Percentiles rank a stretch among this genome's conserved stretches.
Evolutionary conservation across 2,797 vertebrate species (phyloP).

Genomic region (Ctenochaetus hawaiiensis): DNA sequence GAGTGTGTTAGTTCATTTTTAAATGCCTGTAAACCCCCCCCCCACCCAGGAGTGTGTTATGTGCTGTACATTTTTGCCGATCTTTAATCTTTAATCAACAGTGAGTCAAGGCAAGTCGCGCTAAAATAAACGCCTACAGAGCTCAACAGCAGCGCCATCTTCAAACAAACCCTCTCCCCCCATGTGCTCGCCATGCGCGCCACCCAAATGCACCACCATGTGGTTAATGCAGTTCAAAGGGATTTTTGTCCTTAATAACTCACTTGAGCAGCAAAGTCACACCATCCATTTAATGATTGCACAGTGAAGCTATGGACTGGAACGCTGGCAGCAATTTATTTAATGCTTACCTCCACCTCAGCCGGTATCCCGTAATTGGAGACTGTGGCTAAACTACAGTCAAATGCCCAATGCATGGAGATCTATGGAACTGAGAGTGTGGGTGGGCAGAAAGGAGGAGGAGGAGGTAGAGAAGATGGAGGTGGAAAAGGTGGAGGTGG

Average conservation of each 20-base stretch:
- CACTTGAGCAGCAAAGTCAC: constrained; percentile 58
- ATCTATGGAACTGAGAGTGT: constrained; percentile 43
- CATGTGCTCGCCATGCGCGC: constrained; percentile 68
- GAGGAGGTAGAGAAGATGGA: constrained; percentile 39
- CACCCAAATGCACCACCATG: constrained; percentile 28
- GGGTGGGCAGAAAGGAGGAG: constrained; percentile 47
- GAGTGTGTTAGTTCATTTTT: neutral
- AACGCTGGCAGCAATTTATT: constrained; percentile 67
- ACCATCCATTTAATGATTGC: constrained; percentile 64
- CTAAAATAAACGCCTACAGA: constrained; percentile 37
- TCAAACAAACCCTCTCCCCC: constrained; percentile 40
- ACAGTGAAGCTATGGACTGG: constrained; percentile 60
- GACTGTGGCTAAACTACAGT: constrained; percentile 58
- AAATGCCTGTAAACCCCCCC: neutral
- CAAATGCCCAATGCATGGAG: constrained; percentile 43
- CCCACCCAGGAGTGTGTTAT: too few species aligned
- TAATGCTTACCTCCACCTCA: constrained; percentile 59
- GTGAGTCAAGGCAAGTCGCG: constrained; percentile 3
- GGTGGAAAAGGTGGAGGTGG: constrained; percentile 36
- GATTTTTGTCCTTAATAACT: constrained; percentile 50
- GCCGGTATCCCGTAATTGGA: constrained; percentile 66
- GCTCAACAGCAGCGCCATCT: constrained; percentile 25
- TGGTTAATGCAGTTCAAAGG: constrained; percentile 64
- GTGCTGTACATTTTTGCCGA: constrained; percentile 4
- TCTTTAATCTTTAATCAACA: constrained; percentile 40